Evolutionary conservation across 2,113 vertebrate species (phyloP).

Genomic region (Erinaceus europaeus): DNA sequence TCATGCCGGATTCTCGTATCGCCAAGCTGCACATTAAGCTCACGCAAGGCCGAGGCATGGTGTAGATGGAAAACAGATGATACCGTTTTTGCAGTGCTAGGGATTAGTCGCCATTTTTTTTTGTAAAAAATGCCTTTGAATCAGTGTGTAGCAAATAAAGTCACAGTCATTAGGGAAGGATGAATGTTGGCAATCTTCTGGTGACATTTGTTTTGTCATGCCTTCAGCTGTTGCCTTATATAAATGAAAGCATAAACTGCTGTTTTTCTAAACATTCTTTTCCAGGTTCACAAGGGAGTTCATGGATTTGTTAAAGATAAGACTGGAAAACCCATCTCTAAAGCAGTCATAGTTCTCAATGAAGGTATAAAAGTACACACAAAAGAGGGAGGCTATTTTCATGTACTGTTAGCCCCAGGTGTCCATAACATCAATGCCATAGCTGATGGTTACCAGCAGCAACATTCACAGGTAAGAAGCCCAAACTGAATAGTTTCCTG

Average conservation of each 20-base stretch:
- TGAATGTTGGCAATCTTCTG: background rate
- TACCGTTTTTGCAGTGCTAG: no score
- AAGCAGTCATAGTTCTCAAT: constrained; percentile 90
- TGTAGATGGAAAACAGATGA: no score
- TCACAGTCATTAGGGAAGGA: background rate
- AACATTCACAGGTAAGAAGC: constrained; percentile 87
- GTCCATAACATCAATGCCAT: constrained; percentile 90
- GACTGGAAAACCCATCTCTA: constrained; percentile 91
- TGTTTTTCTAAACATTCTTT: constrained; percentile 46
- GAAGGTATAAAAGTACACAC: constrained; percentile 88
- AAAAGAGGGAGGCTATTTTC: constrained; percentile 92
- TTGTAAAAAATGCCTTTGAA: background rate
- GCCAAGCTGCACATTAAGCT: no score
- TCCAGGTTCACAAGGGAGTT: constrained; percentile 95
- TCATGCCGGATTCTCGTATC: no score
- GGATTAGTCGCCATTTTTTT: no score
- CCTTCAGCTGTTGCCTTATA: background rate
- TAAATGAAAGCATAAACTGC: constrained; percentile 18
- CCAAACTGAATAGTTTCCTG: background rate
- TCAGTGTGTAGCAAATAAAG: constrained; percentile 2
- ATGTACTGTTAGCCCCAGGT: constrained; percentile 92
- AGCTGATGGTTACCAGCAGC: constrained; percentile 93
- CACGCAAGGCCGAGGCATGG: no score
- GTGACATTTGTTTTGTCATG: background rate
- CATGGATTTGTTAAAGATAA: constrained; percentile 92